Conservation (phyloP, 2,797 vertebrate genomes). For the Epinephelus awoara region DNA sequence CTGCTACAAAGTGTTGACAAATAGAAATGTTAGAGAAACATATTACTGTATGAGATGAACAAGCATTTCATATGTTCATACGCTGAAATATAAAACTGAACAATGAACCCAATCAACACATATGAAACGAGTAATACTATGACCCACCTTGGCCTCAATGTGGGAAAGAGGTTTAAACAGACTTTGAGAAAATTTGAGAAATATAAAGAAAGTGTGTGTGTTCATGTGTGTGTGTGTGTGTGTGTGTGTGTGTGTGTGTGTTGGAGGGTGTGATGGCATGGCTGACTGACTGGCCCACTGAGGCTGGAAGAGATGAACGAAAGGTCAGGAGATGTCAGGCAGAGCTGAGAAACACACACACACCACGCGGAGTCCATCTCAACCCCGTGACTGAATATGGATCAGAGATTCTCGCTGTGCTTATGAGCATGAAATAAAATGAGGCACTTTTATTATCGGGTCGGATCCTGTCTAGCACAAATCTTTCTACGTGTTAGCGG, state of each 20-base stretch:
- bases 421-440: slow-evolving; percentile 68
- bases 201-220: slow-evolving; percentile 8
- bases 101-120: background rate
- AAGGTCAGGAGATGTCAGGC: slow-evolving; percentile 71
- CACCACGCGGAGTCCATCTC: slow-evolving; percentile 31
- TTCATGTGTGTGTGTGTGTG: slow-evolving; percentile 11
- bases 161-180: background rate
- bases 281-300: slow-evolving; percentile 62
- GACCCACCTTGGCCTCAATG: background rate
- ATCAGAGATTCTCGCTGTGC: slow-evolving; percentile 54
- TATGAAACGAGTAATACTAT: background rate
- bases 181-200: slow-evolving; percentile 21
- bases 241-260: background rate
- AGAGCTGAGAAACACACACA: slow-evolving; percentile 46
- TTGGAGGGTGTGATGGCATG: slow-evolving; percentile 39
- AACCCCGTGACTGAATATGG: slow-evolving; percentile 55
- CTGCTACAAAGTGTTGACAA: background rate
- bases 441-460: slow-evolving; percentile 59
- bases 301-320: slow-evolving; percentile 63
- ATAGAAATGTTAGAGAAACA: background rate
- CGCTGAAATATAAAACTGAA: background rate
- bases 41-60: background rate
- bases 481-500: slow-evolving; percentile 43
- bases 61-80: background rate
- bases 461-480: slow-evolving; percentile 55